Percentiles rank a stretch among this genome's conserved stretches.
Conservation (phyloP, 2,113 vertebrate genomes). For the Polypterus bichir region DNA sequence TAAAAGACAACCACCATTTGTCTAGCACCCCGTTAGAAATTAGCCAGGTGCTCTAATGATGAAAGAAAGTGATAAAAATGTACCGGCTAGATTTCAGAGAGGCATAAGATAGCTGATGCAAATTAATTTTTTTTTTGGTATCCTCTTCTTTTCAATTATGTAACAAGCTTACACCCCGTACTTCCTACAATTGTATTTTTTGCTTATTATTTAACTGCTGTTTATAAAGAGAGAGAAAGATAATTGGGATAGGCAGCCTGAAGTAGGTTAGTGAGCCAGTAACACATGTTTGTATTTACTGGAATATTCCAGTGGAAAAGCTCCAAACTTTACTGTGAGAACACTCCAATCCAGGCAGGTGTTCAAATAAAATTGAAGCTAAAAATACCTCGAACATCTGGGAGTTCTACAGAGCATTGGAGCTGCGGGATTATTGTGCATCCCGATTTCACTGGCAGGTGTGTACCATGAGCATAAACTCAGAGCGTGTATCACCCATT, state of each 20-base stretch:
- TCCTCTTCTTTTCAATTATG: too few relatives aligned
- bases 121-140: not conserved
- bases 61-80: not conserved
- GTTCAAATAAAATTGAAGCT: conserved; percentile 74
- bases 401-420: conserved; percentile 47
- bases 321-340: conserved; percentile 38
- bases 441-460: conserved; percentile 27
- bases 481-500: not conserved
- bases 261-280: not conserved
- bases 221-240: not conserved
- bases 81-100: not conserved
- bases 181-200: too few relatives aligned
- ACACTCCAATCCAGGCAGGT: conserved; percentile 60
- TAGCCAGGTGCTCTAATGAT: not conserved
- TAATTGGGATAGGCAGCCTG: not conserved
- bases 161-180: too few relatives aligned
- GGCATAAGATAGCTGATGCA: not conserved
- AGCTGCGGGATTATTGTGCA: conserved; percentile 28
- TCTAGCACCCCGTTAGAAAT: not conserved
- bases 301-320: conserved; percentile 33
- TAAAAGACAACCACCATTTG: not conserved
- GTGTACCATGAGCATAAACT: not conserved
- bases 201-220: too few relatives aligned
- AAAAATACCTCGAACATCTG: conserved; percentile 79
- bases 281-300: conserved; percentile 11